These are phyloP conservation scores for Scaptomyza montana DNA, from an alignment of 1,140 invertebrate genomes.

Conservation along the genomic window DNA sequence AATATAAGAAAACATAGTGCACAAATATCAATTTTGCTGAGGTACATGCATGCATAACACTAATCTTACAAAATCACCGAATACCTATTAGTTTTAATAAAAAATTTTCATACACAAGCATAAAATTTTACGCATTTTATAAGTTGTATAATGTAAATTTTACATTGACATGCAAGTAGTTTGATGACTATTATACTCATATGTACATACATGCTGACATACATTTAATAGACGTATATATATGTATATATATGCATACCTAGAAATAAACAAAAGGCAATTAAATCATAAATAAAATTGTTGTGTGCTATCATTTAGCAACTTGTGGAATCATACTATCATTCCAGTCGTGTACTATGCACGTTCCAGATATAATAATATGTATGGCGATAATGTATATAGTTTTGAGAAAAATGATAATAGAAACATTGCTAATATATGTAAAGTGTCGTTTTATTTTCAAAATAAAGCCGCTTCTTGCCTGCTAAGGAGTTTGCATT, in stretches of 20 bases:
- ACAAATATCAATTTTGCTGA: no score
- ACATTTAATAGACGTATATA: slow-evolving; percentile 23
- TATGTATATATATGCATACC: slow-evolving; percentile 1
- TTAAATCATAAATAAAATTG: slow-evolving; percentile 34
- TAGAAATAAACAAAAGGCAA: slow-evolving; percentile 24
- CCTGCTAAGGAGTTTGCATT: background rate
- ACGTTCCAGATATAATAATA: slow-evolving; percentile 49
- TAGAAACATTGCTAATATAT: slow-evolving; percentile 69
- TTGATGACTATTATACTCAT: slow-evolving; percentile 49
- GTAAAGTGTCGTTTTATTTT: slow-evolving; percentile 33
- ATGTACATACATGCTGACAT: slow-evolving; percentile 57
- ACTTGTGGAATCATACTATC: slow-evolving; percentile 55
- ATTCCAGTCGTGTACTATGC: slow-evolving; percentile 59
- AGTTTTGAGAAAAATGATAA: slow-evolving; percentile 56
- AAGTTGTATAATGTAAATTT: slow-evolving; percentile 76
- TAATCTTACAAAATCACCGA: slow-evolving; percentile 55
- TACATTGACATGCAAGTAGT: slow-evolving; percentile 39
- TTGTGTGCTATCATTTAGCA: slow-evolving; percentile 55
- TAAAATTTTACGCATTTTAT: slow-evolving; percentile 72
- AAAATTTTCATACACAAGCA: slow-evolving; percentile 57
- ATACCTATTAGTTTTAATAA: slow-evolving; percentile 61
- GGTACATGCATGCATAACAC: slow-evolving; percentile 39
- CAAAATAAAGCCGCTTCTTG: background rate
- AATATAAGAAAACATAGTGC: no score
- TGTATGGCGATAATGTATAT: slow-evolving; percentile 59